A percentile compares a stretch with the other conserved stretches of the same genome.
phyloP scores from a whole-genome alignment of 2,888 invertebrate species.

The Limnephilus marmoratus region DNA sequence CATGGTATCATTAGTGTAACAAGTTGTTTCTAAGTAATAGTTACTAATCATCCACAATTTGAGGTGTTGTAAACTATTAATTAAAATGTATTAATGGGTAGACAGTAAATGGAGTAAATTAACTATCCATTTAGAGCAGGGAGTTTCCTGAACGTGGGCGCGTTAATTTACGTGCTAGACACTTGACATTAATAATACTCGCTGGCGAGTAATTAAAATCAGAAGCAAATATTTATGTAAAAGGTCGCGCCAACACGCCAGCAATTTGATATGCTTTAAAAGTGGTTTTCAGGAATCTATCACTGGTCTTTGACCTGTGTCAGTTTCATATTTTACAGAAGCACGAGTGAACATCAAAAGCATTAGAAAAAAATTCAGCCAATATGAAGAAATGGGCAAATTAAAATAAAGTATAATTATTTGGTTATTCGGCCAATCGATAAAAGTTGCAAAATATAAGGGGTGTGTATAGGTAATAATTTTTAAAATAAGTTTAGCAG shows the following conservation, averaged over 20 bases:
- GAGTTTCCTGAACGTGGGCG: neutral
- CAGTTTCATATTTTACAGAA: neutral
- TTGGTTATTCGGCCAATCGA: neutral
- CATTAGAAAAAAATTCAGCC: neutral
- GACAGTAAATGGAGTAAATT: neutral
- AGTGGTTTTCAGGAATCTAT: neutral
- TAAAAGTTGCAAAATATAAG: neutral
- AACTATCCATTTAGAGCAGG: neutral
- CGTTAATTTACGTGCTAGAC: neutral
- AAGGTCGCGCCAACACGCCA: neutral
- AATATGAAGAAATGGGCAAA: neutral
- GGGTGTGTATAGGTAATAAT: too few relatives aligned
- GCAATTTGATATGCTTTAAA: neutral
- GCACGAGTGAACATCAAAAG: neutral
- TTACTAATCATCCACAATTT: neutral
- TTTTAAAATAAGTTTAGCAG: too few relatives aligned
- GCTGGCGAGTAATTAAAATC: neutral
- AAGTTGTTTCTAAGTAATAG: neutral
- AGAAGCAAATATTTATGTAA: neutral
- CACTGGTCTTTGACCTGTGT: neutral
- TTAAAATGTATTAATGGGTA: neutral
- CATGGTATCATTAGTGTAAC: too few relatives aligned
- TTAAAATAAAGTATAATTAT: neutral
- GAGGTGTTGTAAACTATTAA: neutral
- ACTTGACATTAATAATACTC: neutral